Evolutionary conservation across 2,888 invertebrate species (phyloP), one percentile per base, ranked within the genome.

Genomic region (Protodeltote pygarga): DNA sequence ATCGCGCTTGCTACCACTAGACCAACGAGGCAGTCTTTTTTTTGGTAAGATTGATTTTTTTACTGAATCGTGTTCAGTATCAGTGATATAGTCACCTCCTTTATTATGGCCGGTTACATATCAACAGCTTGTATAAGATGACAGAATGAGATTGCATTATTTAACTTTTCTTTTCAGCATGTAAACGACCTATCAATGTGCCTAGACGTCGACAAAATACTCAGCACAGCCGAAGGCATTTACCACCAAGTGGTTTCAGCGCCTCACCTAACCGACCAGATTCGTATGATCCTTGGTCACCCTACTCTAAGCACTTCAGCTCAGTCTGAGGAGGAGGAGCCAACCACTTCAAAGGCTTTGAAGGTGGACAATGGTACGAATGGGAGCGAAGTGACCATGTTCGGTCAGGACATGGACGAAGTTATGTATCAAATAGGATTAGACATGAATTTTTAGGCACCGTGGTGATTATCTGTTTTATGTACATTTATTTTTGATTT

Each of bases 171-270:
- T 70, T 93, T 93, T 5, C 89, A 98, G 97, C 98, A 99, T 80
- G 96, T 99, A 55, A 99, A 99, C 88, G 99, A 99, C 81, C 90
- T 99, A 58, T 96, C 97, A 6, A 95, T 97, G 82, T 94, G 95
- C 58, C 95, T 99, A 33, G 95, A 98, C 75, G 93, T 99, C 5
- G 95, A 96, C 49, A 93, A 94, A 61, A 96, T 96, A 33, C 87
- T 99, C 14, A 95, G 95, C 68, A 94, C 95, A 50, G 98, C 99
- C 0, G 99, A 99, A 86, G 97, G 97, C 5, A 98, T 99, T 67
- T 98, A 95, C 86, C 93, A 96, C 69, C 99, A 99, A 85, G 93
- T 99, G 0, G 94, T 95, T 63, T 93, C 94, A 8, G 94, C 95
- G 0, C 93, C 94, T 1, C 94, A 95, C 67, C 85, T 97, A 39